These are phyloP conservation scores for Xenopus petersii DNA, from an alignment of 2,797 vertebrate genomes.

Conservation along the genomic window DNA sequence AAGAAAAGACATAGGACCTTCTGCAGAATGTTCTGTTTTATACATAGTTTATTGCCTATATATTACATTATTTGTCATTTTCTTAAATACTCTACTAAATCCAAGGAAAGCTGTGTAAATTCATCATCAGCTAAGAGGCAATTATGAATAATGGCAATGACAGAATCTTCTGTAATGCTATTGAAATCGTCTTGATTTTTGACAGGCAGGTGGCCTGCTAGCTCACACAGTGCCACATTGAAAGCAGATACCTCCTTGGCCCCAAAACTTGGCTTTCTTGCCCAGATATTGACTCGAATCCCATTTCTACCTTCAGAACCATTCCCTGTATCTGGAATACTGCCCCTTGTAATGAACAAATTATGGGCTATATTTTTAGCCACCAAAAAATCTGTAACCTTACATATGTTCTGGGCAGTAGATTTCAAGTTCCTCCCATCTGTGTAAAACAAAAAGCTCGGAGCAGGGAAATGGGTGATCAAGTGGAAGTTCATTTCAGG, in stretches of 20 bases:
- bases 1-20: no score
- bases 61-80: not conserved
- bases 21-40: no score
- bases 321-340: slow-evolving; percentile 53
- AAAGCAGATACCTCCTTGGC: slow-evolving; percentile 76
- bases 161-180: slow-evolving; percentile 68
- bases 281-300: slow-evolving; percentile 80
- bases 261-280: slow-evolving; percentile 76
- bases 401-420: slow-evolving; percentile 63
- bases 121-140: slow-evolving; percentile 70
- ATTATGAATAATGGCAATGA: slow-evolving; percentile 64
- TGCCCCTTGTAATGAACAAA: slow-evolving; percentile 80
- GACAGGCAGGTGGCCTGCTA: slow-evolving; percentile 84
- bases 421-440: slow-evolving; percentile 57
- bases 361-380: slow-evolving; percentile 78
- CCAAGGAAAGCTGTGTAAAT: slow-evolving; percentile 61
- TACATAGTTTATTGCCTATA: no score
- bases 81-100: slow-evolving; percentile 54
- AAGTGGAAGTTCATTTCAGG: slow-evolving; percentile 61
- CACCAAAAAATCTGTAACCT: slow-evolving; percentile 72
- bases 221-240: slow-evolving; percentile 88
- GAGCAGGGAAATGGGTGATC: slow-evolving; percentile 62
- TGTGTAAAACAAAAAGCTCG: slow-evolving; percentile 75
- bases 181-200: slow-evolving; percentile 72
- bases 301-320: slow-evolving; percentile 58